Evolutionary conservation across 1,140 invertebrate species (phyloP).

Genomic region (Conus ventricosus): DNA sequence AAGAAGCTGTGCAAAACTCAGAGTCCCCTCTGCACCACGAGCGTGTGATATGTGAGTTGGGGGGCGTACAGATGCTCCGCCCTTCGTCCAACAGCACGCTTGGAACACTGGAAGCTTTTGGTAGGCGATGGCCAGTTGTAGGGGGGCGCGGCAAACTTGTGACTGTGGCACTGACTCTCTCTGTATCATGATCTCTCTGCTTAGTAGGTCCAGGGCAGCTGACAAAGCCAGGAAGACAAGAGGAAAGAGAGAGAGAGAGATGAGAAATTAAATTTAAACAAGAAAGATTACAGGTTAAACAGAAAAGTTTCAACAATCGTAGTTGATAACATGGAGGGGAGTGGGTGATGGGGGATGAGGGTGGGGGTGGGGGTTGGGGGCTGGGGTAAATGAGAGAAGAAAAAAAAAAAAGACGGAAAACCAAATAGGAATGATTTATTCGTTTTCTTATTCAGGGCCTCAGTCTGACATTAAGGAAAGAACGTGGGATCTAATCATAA

Average conservation of each 20-base stretch:
- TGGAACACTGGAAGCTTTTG: conserved; percentile 42
- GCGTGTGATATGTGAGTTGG: conserved; percentile 41
- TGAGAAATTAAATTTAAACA: too few relatives aligned
- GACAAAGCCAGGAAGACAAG: neutral
- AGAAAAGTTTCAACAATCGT: too few relatives aligned
- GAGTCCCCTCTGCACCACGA: conserved; percentile 31
- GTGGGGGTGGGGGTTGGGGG: too few relatives aligned
- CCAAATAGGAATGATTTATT: too few relatives aligned
- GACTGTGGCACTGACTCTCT: neutral
- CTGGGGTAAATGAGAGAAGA: too few relatives aligned
- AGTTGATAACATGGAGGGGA: too few relatives aligned
- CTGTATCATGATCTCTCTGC: neutral
- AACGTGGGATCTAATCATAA: too few relatives aligned
- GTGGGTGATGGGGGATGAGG: too few relatives aligned
- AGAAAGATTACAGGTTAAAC: too few relatives aligned
- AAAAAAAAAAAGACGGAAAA: too few relatives aligned
- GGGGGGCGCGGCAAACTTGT: conserved; percentile 19
- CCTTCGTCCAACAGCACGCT: conserved; percentile 31
- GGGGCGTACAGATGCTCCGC: neutral
- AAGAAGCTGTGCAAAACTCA: conserved; percentile 32
- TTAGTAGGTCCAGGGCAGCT: conserved; percentile 32
- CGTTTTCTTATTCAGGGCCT: too few relatives aligned
- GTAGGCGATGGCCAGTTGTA: conserved; percentile 39
- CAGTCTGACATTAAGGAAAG: too few relatives aligned
- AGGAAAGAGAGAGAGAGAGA: neutral